Conservation (phyloP, 2,797 vertebrate species). For the Pantherophis vulpinus region DNA sequence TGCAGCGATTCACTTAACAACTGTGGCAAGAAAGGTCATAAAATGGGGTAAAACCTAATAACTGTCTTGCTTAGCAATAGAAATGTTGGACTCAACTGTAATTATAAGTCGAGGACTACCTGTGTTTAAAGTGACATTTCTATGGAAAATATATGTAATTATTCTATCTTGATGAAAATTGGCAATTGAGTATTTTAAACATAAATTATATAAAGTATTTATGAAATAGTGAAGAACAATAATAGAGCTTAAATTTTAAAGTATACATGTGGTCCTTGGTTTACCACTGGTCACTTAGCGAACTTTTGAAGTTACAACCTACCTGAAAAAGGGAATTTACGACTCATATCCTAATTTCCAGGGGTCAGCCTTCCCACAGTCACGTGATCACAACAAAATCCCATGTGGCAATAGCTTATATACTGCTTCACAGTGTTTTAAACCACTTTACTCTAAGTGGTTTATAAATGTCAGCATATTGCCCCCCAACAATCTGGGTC, state of each 20-base stretch:
- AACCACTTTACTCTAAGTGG: no score
- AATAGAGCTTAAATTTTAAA: not conserved
- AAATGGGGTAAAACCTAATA: not conserved
- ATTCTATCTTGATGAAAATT: not conserved
- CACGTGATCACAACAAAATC: no score
- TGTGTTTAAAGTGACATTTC: not conserved
- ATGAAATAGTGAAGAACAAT: not conserved
- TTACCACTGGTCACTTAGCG: not conserved
- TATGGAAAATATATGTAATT: not conserved
- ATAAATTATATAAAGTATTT: not conserved
- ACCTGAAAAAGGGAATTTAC: not conserved
- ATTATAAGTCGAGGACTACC: not conserved
- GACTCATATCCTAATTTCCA: not conserved
- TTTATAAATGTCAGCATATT: no score
- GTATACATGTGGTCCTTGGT: not conserved
- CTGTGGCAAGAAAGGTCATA: not conserved
- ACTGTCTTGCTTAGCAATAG: not conserved
- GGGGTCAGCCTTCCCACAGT: no score
- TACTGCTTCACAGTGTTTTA: no score
- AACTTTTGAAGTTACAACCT: not conserved
- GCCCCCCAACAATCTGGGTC: no score
- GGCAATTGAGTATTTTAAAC: not conserved
- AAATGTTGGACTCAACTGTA: not conserved
- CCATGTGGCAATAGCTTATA: no score
- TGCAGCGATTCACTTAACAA: not conserved